Percentiles rank a stretch among this genome's conserved stretches.
Conservation (phyloP, 1,140 invertebrate genomes). For the Solenopsis invicta region DNA sequence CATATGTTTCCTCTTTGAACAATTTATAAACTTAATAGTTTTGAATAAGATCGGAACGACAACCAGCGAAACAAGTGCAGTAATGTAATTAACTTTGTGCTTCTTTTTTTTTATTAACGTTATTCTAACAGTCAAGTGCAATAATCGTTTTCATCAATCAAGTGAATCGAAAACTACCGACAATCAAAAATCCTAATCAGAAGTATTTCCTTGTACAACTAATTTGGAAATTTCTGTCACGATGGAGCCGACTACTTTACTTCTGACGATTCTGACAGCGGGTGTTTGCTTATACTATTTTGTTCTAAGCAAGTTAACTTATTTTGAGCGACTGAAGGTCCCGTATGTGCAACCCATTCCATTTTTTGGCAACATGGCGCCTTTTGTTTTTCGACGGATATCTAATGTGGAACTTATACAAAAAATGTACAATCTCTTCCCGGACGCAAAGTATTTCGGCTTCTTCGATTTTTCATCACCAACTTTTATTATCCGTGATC, state of each 20-base stretch:
- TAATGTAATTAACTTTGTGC: background rate
- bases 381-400: background rate
- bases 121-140: background rate
- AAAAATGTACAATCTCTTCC: conserved; percentile 13
- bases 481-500: conserved; percentile 39
- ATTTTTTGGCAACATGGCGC: conserved; percentile 49
- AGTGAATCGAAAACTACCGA: background rate
- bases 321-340: conserved; percentile 26
- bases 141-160: background rate
- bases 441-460: conserved; percentile 47
- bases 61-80: background rate
- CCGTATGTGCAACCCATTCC: background rate
- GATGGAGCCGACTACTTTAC: background rate
- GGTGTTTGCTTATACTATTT: conserved; percentile 18
- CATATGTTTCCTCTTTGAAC: background rate
- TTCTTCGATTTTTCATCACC: conserved; percentile 47
- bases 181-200: background rate
- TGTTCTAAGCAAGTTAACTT: background rate
- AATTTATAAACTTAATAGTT: background rate
- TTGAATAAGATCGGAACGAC: background rate
- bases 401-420: background rate
- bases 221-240: background rate
- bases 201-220: background rate
- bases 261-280: background rate
- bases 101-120: background rate